These are phyloP conservation scores for Gallinago media DNA, from an alignment of 2,113 vertebrate genomes.

Conservation along the genomic window DNA sequence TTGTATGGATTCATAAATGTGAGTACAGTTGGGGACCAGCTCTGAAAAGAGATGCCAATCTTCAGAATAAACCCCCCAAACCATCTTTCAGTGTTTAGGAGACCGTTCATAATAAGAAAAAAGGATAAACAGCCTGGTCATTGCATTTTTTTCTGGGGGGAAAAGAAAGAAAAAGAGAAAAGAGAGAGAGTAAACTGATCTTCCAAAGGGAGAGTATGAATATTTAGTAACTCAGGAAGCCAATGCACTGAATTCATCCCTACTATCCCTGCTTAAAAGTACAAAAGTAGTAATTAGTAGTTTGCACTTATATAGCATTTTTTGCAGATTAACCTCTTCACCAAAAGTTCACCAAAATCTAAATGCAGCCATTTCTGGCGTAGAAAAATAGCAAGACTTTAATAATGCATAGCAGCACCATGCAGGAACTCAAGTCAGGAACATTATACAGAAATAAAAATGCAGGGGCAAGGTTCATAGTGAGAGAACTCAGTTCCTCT, in stretches of 20 bases:
- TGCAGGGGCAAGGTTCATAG: neutral
- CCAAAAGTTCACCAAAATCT: neutral
- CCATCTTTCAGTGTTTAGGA: neutral
- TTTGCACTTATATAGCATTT: neutral
- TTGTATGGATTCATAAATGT: slow-evolving; percentile 26
- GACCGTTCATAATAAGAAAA: neutral
- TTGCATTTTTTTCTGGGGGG: neutral
- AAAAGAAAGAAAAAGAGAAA: neutral
- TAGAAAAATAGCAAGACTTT: neutral
- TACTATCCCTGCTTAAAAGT: neutral
- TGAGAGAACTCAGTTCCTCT: neutral
- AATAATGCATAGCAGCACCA: slow-evolving; percentile 31
- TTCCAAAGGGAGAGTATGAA: neutral
- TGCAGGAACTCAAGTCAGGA: slow-evolving; percentile 1
- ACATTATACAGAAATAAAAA: slow-evolving; percentile 25
- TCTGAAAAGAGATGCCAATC: neutral
- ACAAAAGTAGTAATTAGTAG: neutral
- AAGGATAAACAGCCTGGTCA: neutral
- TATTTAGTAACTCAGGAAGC: neutral
- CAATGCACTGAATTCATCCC: neutral
- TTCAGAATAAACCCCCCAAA: neutral
- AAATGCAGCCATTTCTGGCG: slow-evolving; percentile 20
- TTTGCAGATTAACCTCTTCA: slow-evolving; percentile 10
- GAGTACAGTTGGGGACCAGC: neutral
- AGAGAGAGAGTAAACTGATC: neutral